These are phyloP conservation scores for Rhogogaster chlorosoma DNA, from an alignment of 2,888 invertebrate genomes.

Conservation along the genomic window DNA sequence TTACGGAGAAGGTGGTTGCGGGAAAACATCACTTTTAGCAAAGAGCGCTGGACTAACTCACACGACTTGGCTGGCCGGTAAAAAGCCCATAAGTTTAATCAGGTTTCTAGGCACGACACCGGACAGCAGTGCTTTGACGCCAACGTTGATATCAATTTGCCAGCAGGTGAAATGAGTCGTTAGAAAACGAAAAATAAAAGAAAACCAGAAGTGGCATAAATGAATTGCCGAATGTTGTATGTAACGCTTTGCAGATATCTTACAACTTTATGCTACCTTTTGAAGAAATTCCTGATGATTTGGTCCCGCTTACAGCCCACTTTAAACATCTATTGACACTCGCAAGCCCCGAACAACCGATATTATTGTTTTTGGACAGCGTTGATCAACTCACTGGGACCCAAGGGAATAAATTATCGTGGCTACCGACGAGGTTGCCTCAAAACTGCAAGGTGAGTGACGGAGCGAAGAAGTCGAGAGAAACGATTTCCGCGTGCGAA, in stretches of 20 bases:
- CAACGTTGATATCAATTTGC: conserved; percentile 96
- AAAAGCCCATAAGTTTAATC: conserved; percentile 91
- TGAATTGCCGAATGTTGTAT: not conserved
- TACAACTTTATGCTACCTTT: conserved; percentile 95
- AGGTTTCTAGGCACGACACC: conserved; percentile 98
- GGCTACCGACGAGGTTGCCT: conserved; percentile 96
- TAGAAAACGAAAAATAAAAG: not conserved
- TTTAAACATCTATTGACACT: conserved; percentile 95
- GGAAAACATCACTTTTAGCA: conserved; percentile 97
- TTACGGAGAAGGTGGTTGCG: conserved; percentile 98
- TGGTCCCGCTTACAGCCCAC: conserved; percentile 96
- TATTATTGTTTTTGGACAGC: conserved; percentile 95
- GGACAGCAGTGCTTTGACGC: conserved; percentile 96
- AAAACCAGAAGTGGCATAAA: not conserved
- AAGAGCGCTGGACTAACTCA: conserved; percentile 92
- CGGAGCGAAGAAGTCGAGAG: not conserved
- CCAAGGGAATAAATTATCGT: conserved; percentile 96
- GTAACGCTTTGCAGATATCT: conserved; percentile 81
- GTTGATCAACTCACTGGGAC: conserved; percentile 98
- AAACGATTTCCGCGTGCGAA: not conserved
- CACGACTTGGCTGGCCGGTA: conserved; percentile 86
- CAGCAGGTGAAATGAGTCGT: conserved; percentile 86
- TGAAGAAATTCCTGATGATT: conserved; percentile 96
- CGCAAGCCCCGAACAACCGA: conserved; percentile 90
- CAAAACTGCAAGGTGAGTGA: conserved; percentile 88